A percentile compares a stretch with the other conserved stretches of the same genome.
phyloP scores from a whole-genome alignment of 2,888 invertebrate genomes.

The Dromius quadrimaculatus region DNA sequence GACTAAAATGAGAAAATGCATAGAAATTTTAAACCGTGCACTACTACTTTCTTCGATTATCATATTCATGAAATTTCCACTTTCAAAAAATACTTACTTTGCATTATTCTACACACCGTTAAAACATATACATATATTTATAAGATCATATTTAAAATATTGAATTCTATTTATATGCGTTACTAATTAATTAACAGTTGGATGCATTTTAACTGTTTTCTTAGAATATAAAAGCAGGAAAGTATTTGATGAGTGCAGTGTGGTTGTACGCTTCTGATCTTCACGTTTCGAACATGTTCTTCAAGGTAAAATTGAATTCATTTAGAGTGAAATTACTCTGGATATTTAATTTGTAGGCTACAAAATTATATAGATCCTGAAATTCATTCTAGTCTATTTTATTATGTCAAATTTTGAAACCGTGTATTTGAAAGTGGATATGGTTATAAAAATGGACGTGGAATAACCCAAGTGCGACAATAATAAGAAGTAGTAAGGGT shows the following conservation, averaged over 20 bases:
- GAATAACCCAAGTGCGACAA: too few relatives aligned
- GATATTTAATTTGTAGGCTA: too few relatives aligned
- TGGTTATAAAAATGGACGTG: too few relatives aligned
- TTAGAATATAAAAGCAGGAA: conserved; percentile 4
- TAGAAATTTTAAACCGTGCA: too few relatives aligned
- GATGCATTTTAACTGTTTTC: conserved; percentile 8
- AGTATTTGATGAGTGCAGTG: neutral
- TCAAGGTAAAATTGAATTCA: conserved; percentile 34
- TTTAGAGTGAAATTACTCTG: too few relatives aligned
- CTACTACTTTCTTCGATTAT: conserved; percentile 16
- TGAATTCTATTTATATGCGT: conserved; percentile 32
- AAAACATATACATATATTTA: conserved; percentile 1
- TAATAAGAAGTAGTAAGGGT: too few relatives aligned
- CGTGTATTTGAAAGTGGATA: too few relatives aligned
- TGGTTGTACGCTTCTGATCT: neutral
- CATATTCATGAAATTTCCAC: conserved; percentile 40
- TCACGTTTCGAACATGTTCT: conserved; percentile 31
- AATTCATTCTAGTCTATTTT: too few relatives aligned
- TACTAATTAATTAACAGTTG: conserved; percentile 37
- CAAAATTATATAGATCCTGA: too few relatives aligned
- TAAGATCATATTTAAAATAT: neutral
- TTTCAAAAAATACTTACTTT: conserved; percentile 27
- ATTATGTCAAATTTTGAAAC: too few relatives aligned
- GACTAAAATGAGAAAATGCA: too few relatives aligned
- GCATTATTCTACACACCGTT: conserved; percentile 36